Percentiles rank a stretch among this genome's conserved stretches.
Conservation (phyloP, 2,113 vertebrate genomes). For the Gorsachius goisagi region DNA sequence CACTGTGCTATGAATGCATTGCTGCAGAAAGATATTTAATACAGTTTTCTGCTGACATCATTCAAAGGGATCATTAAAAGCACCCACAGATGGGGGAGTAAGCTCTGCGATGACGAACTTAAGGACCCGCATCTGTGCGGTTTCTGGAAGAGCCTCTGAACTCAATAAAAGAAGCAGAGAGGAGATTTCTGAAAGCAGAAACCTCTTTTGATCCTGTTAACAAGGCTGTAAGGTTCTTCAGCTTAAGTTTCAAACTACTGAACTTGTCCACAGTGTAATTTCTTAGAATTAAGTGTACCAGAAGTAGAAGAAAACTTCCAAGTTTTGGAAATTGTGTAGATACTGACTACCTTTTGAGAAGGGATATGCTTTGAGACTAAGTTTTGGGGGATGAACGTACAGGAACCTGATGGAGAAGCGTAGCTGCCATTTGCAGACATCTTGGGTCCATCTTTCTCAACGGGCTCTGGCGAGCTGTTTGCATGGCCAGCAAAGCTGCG, state of each 20-base stretch:
- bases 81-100: neutral
- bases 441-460: neutral
- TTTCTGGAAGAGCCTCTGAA: neutral
- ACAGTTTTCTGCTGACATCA: neutral
- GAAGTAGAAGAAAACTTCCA: neutral
- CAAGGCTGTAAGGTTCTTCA: too few relatives aligned
- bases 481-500: neutral
- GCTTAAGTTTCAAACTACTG: neutral
- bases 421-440: neutral
- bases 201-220: neutral
- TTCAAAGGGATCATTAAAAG: neutral
- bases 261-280: neutral
- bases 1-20: too few relatives aligned
- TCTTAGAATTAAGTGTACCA: neutral
- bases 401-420: neutral
- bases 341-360: neutral
- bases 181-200: neutral
- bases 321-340: too few relatives aligned
- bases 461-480: fast-evolving
- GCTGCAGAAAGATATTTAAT: too few relatives aligned
- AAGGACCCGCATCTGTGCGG: too few relatives aligned
- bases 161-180: neutral
- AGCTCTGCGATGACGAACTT: neutral
- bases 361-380: neutral
- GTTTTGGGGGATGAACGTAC: neutral